Evolutionary conservation across 2,888 invertebrate species (phyloP).

Genomic region (Elmis aenea): DNA sequence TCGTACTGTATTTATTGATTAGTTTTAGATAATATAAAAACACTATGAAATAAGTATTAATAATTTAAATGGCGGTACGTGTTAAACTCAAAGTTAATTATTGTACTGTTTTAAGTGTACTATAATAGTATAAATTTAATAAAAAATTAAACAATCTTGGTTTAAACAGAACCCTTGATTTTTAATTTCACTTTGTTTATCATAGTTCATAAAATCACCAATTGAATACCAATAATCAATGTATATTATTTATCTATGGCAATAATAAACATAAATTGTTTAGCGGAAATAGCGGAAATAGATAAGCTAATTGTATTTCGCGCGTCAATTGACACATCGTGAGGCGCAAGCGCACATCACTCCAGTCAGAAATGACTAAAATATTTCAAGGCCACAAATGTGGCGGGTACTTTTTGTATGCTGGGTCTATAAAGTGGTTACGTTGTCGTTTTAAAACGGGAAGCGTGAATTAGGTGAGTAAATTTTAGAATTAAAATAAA

Average conservation of each 20-base stretch:
- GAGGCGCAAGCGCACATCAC: constrained; percentile 15
- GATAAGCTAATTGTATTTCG: too few relatives aligned
- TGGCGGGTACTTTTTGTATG: constrained; percentile 16
- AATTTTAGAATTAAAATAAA: too few relatives aligned
- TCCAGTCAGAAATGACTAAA: constrained; percentile 16
- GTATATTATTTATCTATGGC: too few relatives aligned
- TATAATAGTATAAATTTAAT: constrained; percentile 20
- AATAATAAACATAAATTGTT: too few relatives aligned
- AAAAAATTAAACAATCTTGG: constrained; percentile 16
- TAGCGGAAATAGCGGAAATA: too few relatives aligned
- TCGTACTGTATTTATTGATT: constrained; percentile 39
- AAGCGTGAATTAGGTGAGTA: constrained; percentile 21
- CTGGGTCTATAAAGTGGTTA: constrained; percentile 20
- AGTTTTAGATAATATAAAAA: constrained; percentile 28
- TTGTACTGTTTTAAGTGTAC: constrained; percentile 40
- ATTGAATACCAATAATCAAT: too few relatives aligned
- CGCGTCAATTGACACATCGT: constrained; percentile 1
- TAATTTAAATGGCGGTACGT: constrained; percentile 30
- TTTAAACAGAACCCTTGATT: too few relatives aligned
- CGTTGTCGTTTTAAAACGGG: constrained; percentile 21
- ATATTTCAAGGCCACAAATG: constrained; percentile 15
- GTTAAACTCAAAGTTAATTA: constrained; percentile 39
- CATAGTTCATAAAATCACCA: too few relatives aligned
- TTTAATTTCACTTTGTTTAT: too few relatives aligned
- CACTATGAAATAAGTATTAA: constrained; percentile 11